A percentile compares a stretch with the other conserved stretches of the same genome.
phyloP scores from a whole-genome alignment of 2,888 invertebrate genomes.

The Flexamia atlantica region DNA sequence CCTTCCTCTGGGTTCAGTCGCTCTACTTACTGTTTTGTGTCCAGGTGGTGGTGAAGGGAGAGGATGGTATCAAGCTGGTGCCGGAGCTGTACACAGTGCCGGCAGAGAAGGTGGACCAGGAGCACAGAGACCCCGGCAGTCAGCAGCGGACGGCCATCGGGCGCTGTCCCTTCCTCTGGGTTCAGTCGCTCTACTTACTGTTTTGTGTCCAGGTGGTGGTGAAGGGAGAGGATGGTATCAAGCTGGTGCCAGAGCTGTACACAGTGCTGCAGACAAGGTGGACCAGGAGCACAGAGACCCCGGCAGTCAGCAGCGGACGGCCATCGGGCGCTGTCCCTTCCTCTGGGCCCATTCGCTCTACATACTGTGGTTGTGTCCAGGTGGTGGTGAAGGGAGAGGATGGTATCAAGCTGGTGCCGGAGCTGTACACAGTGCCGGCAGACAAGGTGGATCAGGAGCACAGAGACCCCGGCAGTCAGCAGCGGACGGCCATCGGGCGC shows the following conservation, averaged over 20 bases:
- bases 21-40: constrained; percentile 84
- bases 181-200: constrained; percentile 94
- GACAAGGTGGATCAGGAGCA: constrained; percentile 93
- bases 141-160: constrained; percentile 92
- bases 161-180: constrained; percentile 98
- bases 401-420: constrained; percentile 93
- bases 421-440: constrained; percentile 93
- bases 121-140: constrained; percentile 94
- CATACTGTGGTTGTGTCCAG: constrained; percentile 77
- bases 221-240: constrained; percentile 91
- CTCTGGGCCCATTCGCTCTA: constrained; percentile 99
- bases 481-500: constrained; percentile 90
- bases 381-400: constrained; percentile 92
- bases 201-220: constrained; percentile 74
- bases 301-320: constrained; percentile 92
- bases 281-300: constrained; percentile 92
- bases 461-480: constrained; percentile 93
- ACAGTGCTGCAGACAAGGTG: constrained; percentile 90
- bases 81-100: constrained; percentile 97
- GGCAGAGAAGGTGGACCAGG: constrained; percentile 88
- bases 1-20: constrained; percentile 99
- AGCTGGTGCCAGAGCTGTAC: constrained; percentile 95
- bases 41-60: constrained; percentile 80
- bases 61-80: constrained; percentile 92
- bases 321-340: constrained; percentile 95